Evolutionary conservation across 2,888 invertebrate species (phyloP), one percentile per base, ranked within the genome.

Genomic region (Patella caerulea): DNA sequence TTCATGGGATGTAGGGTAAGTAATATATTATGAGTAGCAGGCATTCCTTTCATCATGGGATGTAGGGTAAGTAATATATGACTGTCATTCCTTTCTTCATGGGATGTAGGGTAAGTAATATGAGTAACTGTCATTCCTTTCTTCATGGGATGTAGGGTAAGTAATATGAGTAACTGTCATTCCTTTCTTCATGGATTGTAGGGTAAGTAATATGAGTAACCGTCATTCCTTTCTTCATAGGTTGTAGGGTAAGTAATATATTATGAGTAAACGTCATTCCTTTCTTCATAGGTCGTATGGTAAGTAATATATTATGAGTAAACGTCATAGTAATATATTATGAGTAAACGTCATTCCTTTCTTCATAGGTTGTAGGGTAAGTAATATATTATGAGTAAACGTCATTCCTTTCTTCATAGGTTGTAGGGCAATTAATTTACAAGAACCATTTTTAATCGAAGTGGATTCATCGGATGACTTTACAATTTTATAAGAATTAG

Each of bases 101-200:
- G 83, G 91, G 91, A 87, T 98, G 99, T 93, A 98, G 98, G 0
- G 99, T 99, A 0, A 98, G 99, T 17, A 95, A 96, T 90, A 95
- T 94, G 98, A 73, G 96, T 99, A 59, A 99, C 99, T 15, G 99
- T 99, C 77, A 99, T 98, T 92, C 99, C 99, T 0, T 99, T 98
- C 93, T 98, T 89, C 82, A 90, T 92, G 83, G 91, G 91, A 87
- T 98, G 99, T 93, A 98, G 98, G 0, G 99, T 99, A 0, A 98
- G 99, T 14, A 11, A 95, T 98, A 83, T 94, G 98, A 73, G 96
- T 99, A 59, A 99, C 99, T 15, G 99, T 99, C 77, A 99, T 98
- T 92, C 99, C 99, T 0, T 99, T 98, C 93, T 98, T 89, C 82
- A 90, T 92, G 83, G 91, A 91, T 87, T 98, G 99, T 93, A 98